Evolutionary conservation across 2,888 invertebrate genomes (phyloP), one percentile per base, ranked within the genome.

Genomic region (Achlya flavicornis): DNA sequence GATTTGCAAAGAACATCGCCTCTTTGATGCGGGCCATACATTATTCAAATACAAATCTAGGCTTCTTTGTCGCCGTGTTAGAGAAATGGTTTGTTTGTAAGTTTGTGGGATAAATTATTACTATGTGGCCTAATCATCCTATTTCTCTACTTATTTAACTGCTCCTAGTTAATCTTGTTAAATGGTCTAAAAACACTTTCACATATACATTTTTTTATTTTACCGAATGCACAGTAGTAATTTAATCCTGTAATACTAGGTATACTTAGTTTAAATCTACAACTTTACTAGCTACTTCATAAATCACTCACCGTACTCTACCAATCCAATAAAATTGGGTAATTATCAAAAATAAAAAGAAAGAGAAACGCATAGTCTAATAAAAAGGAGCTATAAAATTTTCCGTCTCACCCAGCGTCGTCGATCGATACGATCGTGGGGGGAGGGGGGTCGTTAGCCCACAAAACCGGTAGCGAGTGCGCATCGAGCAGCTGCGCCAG

Each of bases 401-500:
- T 87, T 87, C 84, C 88, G 84, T 88, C 87, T 85, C 76, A 80
- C 77, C 76, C 73, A 74, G 74, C 71, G 72, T 70, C 74, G 77
- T 68, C 76, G 79, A 85, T 84, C 85, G 84, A 80, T 81, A 76
- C 70, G 67, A 65, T 72, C 46, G 46, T 46, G 67, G 76, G 78
- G 74, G 74, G 74, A 72, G 79, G 85, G 79, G 84, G 83, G 87
- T 90, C 90, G 90, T 91, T 86, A 90, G 87, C 90, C 86, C 86
- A 88, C 86, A 91, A 87, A 93, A 93, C 93, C 92, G 93, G 93
- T 93, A 93, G 93, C 92, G 84, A 83, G 77, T 87, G 88, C 88
- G 88, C 89, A 86, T 89, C 89, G 86, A 76, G 88, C 92, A 92
- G 92, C 92, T 92, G 92, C 92, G 91, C 88, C 71, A 73, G 88